These are phyloP conservation scores for Sorex maritimensis DNA, from an alignment of 2,797 vertebrate species.

Conservation along the genomic window DNA sequence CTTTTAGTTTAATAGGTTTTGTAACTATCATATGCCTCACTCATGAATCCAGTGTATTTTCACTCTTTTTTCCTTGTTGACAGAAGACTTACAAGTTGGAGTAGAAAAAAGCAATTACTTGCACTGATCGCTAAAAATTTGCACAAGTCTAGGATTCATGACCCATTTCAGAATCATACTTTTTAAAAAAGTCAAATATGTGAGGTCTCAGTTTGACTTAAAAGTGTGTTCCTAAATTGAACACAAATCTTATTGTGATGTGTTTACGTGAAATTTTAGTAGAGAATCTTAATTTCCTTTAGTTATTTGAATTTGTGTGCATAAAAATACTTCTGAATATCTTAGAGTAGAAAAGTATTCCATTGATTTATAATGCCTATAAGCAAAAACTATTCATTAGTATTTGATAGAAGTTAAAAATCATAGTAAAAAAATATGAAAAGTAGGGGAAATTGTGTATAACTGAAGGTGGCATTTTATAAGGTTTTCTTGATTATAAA, in stretches of 20 bases:
- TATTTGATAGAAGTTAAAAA: constrained; percentile 35
- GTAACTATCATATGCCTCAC: constrained; percentile 1
- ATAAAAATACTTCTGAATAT: constrained; percentile 54
- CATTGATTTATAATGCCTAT: constrained; percentile 51
- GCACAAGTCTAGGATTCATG: constrained; percentile 16
- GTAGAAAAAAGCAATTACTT: constrained; percentile 57
- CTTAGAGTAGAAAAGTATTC: constrained; percentile 6
- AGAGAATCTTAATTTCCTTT: constrained; percentile 33
- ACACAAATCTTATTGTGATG: not conserved
- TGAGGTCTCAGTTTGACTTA: constrained; percentile 46
- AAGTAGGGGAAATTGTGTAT: not conserved
- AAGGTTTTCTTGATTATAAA: constrained; percentile 13
- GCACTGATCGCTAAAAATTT: constrained; percentile 52
- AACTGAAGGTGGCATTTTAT: not conserved
- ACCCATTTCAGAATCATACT: constrained; percentile 43
- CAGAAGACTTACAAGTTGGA: constrained; percentile 62
- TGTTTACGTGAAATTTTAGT: not conserved
- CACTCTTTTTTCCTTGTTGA: constrained; percentile 53
- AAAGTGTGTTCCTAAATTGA: constrained; percentile 21
- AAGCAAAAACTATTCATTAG: constrained; percentile 30
- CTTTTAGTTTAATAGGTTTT: constrained; percentile 59
- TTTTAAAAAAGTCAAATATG: constrained; percentile 44
- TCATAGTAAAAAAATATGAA: not conserved
- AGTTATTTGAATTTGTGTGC: not conserved
- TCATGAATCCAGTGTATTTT: constrained; percentile 43